These are phyloP conservation scores for Pelecanoides urinatrix DNA, from an alignment of 2,113 vertebrate genomes.

Conservation along the genomic window DNA sequence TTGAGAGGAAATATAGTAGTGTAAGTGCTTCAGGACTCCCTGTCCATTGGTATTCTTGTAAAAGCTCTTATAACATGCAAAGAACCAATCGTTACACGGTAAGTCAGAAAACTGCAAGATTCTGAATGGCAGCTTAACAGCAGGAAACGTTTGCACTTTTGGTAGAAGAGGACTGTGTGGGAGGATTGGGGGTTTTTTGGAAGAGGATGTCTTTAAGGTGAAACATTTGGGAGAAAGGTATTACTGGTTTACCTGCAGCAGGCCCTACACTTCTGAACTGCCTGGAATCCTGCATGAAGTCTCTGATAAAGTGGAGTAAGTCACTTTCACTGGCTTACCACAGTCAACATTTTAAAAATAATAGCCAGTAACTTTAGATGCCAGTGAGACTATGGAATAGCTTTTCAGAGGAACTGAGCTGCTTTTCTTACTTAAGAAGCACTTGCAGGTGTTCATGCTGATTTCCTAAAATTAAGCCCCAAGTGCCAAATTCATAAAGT, in stretches of 20 bases:
- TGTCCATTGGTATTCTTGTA: neutral
- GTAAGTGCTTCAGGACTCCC: neutral
- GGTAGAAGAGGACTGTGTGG: neutral
- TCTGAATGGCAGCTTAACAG: neutral
- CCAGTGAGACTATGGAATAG: neutral
- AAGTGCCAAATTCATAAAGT: neutral
- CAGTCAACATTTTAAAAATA: neutral
- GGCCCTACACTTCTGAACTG: neutral
- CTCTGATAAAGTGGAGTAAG: neutral
- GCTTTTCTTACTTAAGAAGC: neutral
- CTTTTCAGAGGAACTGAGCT: neutral
- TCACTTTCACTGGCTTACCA: neutral
- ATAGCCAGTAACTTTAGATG: neutral
- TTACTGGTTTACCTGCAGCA: neutral
- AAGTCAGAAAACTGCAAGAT: neutral
- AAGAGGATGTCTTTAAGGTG: neutral
- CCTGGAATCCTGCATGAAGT: neutral
- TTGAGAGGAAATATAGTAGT: rapidly evolving
- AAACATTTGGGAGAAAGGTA: neutral
- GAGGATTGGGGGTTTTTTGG: neutral
- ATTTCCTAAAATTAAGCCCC: neutral
- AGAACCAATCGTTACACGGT: neutral
- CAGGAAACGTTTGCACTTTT: neutral
- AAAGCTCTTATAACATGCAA: neutral
- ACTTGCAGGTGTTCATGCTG: neutral